These are phyloP conservation scores for Apotomis capreana DNA, from an alignment of 2,888 invertebrate species.

Conservation along the genomic window DNA sequence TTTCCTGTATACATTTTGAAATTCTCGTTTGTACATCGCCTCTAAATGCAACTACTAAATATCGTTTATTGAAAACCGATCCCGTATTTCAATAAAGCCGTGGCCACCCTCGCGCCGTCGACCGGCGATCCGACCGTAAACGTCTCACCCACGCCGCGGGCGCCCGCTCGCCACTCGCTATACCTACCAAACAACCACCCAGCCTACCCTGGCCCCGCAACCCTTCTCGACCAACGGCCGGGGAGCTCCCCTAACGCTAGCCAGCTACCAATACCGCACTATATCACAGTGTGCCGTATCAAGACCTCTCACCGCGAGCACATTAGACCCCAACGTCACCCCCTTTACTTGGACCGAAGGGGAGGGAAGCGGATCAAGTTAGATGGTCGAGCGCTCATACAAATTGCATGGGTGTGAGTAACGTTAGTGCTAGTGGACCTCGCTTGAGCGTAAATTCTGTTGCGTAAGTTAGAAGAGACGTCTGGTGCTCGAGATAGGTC, in stretches of 20 bases:
- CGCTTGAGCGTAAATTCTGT: constrained; percentile 81
- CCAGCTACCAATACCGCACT: constrained; percentile 73
- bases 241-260: constrained; percentile 59
- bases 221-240: constrained; percentile 50
- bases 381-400: constrained; percentile 65
- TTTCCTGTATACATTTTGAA: constrained; percentile 13
- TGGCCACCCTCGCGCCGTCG: constrained; percentile 71
- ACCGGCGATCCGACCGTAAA: constrained; percentile 82
- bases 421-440: constrained; percentile 76
- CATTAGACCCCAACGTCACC: constrained; percentile 62
- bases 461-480: constrained; percentile 81
- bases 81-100: constrained; percentile 36
- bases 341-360: constrained; percentile 51
- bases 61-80: constrained; percentile 29
- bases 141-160: constrained; percentile 80
- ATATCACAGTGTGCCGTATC: constrained; percentile 77
- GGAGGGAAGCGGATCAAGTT: constrained; percentile 56
- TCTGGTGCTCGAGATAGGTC: constrained; percentile 74
- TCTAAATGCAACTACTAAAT: constrained; percentile 19
- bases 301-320: constrained; percentile 75
- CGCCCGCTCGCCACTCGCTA: constrained; percentile 77
- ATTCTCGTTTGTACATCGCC: constrained; percentile 6
- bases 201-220: constrained; percentile 53
- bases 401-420: constrained; percentile 79
- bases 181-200: constrained; percentile 72